phyloP scores from a whole-genome alignment of 2,113 vertebrate genomes.

The Chunga burmeisteri region DNA sequence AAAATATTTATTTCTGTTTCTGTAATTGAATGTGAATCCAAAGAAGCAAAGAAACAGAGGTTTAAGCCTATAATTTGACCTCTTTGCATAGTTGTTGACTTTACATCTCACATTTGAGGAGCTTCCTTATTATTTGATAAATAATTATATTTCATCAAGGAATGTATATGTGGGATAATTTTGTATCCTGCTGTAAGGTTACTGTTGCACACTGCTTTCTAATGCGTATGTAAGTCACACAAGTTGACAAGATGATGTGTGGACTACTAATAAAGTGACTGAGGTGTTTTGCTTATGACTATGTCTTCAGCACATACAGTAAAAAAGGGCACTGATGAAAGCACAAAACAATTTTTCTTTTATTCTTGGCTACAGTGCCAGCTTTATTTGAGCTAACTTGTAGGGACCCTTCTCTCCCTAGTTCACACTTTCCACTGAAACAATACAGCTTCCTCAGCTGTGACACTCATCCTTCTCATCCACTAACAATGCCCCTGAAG shows the following conservation, averaged over 20 bases:
- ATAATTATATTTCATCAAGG: neutral
- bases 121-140: neutral
- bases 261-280: neutral
- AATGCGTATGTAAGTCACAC: neutral
- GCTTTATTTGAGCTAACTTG: neutral
- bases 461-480: neutral
- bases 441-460: neutral
- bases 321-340: neutral
- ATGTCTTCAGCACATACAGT: neutral
- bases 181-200: neutral
- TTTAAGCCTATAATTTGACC: neutral
- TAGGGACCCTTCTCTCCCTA: neutral
- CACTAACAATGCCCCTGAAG: neutral
- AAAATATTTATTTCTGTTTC: neutral
- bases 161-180: neutral
- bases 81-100: neutral
- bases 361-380: neutral
- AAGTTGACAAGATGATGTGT: neutral
- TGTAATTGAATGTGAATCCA: neutral
- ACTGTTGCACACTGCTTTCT: neutral
- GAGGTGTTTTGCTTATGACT: neutral
- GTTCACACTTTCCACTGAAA: neutral
- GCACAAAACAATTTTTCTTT: neutral
- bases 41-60: neutral
- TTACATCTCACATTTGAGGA: neutral